Evolutionary conservation across 2,797 vertebrate species (phyloP).

Genomic region (Morus bassanus): DNA sequence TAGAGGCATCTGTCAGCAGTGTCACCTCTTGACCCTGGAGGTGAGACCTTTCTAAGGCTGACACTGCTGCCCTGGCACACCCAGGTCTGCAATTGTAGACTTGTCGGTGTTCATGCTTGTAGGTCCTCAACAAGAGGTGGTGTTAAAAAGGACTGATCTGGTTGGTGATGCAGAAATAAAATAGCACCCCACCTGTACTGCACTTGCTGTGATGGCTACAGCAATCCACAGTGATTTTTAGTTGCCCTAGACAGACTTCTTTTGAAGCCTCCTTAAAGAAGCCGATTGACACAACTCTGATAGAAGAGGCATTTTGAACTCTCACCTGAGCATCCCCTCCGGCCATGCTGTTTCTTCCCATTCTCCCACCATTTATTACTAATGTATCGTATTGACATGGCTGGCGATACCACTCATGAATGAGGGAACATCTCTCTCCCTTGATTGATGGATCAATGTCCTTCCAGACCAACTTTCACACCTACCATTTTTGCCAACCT

Average conservation of each 20-base stretch:
- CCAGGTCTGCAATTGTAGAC: fast-evolving
- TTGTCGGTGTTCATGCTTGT: background rate
- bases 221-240: background rate
- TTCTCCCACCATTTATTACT: background rate
- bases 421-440: background rate
- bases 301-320: background rate
- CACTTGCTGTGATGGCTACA: background rate
- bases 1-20: background rate
- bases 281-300: background rate
- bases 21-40: background rate
- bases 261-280: background rate
- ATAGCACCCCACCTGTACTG: fast-evolving
- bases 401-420: background rate
- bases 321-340: background rate
- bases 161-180: background rate
- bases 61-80: background rate
- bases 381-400: background rate
- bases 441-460: background rate
- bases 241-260: background rate
- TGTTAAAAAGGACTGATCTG: fast-evolving
- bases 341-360: background rate
- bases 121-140: background rate
- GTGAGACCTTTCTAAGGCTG: background rate
- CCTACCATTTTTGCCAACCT: background rate
- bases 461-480: background rate